A percentile compares a stretch with the other conserved stretches of the same genome.
phyloP scores from a whole-genome alignment of 2,888 invertebrate species.

The Creontiades dilutus region DNA sequence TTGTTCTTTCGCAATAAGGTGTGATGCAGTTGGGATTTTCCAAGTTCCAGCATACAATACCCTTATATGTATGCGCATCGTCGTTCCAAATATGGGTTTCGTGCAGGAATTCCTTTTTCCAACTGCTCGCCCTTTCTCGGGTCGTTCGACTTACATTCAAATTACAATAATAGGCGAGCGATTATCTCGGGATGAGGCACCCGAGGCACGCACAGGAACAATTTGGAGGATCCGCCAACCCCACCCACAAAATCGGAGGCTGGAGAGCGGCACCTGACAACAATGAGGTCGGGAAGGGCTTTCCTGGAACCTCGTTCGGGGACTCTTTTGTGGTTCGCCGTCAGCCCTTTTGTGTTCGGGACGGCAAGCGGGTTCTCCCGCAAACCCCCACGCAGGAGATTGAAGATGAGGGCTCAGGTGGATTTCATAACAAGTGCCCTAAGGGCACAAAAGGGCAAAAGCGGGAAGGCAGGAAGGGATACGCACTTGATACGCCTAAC shows the following conservation, averaged over 20 bases:
- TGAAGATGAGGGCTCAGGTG: slow-evolving; percentile 15
- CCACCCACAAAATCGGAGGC: slow-evolving; percentile 6
- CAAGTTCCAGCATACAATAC: too few relatives aligned
- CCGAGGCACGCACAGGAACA: neutral
- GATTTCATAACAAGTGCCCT: slow-evolving; percentile 11
- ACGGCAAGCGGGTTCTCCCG: neutral
- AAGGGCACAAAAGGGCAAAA: neutral
- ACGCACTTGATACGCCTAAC: too few relatives aligned
- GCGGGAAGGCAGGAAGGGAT: too few relatives aligned
- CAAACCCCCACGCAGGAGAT: neutral
- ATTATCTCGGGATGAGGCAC: slow-evolving; percentile 4
- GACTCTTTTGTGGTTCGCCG: neutral
- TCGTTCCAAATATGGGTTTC: neutral
- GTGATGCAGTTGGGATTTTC: too few relatives aligned
- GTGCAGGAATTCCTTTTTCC: neutral
- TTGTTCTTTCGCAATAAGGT: too few relatives aligned
- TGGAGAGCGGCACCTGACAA: neutral
- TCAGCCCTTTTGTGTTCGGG: slow-evolving; percentile 2
- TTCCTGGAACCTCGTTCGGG: slow-evolving; percentile 4
- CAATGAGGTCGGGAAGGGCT: slow-evolving; percentile 12
- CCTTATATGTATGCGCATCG: neutral
- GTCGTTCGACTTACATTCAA: neutral
- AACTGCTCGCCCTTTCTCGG: neutral
- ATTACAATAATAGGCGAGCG: neutral
- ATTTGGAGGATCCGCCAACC: slow-evolving; percentile 8